Evolutionary conservation across 2,888 invertebrate species (phyloP), one percentile per base, ranked within the genome.

Genomic region (Oligia fasciuncula): DNA sequence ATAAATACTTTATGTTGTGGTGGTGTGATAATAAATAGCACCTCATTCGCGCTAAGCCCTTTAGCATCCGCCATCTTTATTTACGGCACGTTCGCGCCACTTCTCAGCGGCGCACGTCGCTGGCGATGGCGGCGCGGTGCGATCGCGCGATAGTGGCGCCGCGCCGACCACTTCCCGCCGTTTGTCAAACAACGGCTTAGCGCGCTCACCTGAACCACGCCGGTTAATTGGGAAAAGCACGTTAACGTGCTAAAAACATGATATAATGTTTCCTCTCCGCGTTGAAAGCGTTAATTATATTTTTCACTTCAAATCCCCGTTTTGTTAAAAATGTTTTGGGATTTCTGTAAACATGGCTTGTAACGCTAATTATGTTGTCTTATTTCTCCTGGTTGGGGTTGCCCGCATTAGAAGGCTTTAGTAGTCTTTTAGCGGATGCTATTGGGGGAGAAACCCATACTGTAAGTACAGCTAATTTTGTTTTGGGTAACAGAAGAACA

Each of bases 141-240:
- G 92, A 93, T 94, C 91, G 91, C 90, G 91, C 91, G 95, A 94
- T 94, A 93, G 94, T 93, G 93, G 93, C 93, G 90, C 91, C 86
- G 93, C 93, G 90, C 91, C 86, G 85, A 90, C 90, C 91, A 91
- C 92, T 93, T 93, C 93, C 93, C 91, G 94, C 93, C 95, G 95
- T 96, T 96, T 95, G 93, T 96, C 95, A 95, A 93, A 92, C 92
- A 84, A 87, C 91, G 89, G 92, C 92, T 91, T 91, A 92, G 88
- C 91, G 89, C 91, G 90, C 93, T 95, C 94, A 95, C 95, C 95
- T 95, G 95, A 90, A 91, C 89, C 85, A 77, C 85, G 84, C 75
- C 90, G 91, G 94, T 95, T 96, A 96, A 96, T 96, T 96, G 94
- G 94, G 90, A 94, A 93, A 94, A 94, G 91, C 94, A 92, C 92